Percentiles rank a stretch among this genome's conserved stretches.
Evolutionary conservation across 2,888 invertebrate genomes (phyloP).

Genomic region (Pandemis corylana): DNA sequence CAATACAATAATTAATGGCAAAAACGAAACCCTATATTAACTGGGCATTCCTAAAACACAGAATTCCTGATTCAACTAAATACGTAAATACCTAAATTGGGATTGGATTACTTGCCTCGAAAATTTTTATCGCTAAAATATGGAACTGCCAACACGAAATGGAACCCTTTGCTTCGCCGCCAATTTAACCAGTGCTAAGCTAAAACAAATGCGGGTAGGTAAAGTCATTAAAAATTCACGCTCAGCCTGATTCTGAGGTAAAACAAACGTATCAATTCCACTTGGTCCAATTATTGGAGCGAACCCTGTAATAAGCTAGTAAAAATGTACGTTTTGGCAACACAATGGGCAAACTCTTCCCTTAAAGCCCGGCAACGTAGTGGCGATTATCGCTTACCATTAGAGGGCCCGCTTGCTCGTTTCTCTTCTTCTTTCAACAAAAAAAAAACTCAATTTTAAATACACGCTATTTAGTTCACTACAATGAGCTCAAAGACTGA

Average conservation of each 20-base stretch:
- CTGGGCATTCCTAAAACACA: too few relatives aligned
- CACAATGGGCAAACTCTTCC: too few relatives aligned
- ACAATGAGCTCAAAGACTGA: too few relatives aligned
- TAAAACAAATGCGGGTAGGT: constrained; percentile 50
- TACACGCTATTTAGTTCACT: too few relatives aligned
- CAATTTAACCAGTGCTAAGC: constrained; percentile 39
- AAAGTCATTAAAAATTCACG: constrained; percentile 58
- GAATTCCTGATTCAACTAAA: not conserved
- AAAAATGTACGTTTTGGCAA: not conserved
- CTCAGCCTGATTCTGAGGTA: constrained; percentile 46
- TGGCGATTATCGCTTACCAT: too few relatives aligned
- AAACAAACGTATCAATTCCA: constrained; percentile 42
- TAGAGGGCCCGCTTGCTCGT: too few relatives aligned
- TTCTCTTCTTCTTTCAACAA: too few relatives aligned
- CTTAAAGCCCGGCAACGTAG: too few relatives aligned
- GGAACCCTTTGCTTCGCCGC: not conserved
- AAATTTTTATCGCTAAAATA: not conserved
- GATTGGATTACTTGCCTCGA: not conserved
- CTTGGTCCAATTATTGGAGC: constrained; percentile 26
- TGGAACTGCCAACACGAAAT: not conserved
- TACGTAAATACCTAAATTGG: not conserved
- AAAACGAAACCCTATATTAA: too few relatives aligned
- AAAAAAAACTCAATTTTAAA: too few relatives aligned
- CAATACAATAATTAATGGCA: too few relatives aligned
- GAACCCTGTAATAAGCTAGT: not conserved